A percentile compares a stretch with the other conserved stretches of the same genome.
These are phyloP conservation scores for Stratiomys singularior DNA, from an alignment of 2,888 invertebrate species.

Conservation along the genomic window DNA sequence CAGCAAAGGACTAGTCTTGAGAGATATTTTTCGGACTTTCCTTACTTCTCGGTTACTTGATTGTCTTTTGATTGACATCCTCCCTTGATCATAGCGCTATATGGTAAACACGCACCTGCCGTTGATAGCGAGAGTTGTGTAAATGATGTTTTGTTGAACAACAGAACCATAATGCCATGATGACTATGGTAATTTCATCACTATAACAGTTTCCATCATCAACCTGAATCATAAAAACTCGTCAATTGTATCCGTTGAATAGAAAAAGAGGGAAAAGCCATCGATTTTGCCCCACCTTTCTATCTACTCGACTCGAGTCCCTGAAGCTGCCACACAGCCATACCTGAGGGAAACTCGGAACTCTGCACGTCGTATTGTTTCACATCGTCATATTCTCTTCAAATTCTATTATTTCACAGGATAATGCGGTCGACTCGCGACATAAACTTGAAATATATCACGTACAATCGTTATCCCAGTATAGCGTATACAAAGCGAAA, in stretches of 20 bases:
- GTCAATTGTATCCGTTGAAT: background rate
- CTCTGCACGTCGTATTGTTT: slow-evolving; percentile 26
- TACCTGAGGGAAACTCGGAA: slow-evolving; percentile 30
- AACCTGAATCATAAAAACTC: background rate
- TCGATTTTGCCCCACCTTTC: background rate
- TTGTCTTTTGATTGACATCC: too few species aligned
- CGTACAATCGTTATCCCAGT: slow-evolving; percentile 27
- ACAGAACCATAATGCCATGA: background rate
- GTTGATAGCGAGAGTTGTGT: too few species aligned
- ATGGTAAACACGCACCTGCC: too few species aligned
- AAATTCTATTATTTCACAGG: slow-evolving; percentile 27
- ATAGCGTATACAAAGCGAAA: background rate
- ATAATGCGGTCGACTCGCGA: slow-evolving; percentile 32
- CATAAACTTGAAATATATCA: slow-evolving; percentile 43
- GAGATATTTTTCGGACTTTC: too few species aligned
- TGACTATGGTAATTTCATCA: background rate
- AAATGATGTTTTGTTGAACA: background rate
- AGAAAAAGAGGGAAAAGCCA: background rate
- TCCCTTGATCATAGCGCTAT: too few species aligned
- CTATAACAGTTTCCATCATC: background rate
- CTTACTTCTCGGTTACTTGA: too few species aligned
- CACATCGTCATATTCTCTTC: slow-evolving; percentile 21
- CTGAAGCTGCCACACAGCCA: too few species aligned
- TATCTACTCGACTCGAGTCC: background rate
- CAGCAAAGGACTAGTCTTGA: too few species aligned